Evolutionary conservation across 2,797 vertebrate genomes (phyloP).

Genomic region (Odontamblyopus lacepedii): DNA sequence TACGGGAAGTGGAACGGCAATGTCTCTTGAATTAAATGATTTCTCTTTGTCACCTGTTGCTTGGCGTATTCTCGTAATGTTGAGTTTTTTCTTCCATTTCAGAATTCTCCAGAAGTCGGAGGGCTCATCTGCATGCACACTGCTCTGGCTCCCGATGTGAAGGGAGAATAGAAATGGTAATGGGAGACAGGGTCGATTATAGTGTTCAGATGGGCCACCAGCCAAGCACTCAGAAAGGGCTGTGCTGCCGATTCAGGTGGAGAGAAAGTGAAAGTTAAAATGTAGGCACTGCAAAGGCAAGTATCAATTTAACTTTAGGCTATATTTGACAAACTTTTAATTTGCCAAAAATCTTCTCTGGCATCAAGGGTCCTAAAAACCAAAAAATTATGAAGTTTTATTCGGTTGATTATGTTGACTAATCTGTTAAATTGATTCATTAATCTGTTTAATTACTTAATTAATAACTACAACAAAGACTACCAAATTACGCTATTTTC

Average conservation of each 20-base stretch:
- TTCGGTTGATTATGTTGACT: background rate
- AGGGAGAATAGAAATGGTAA: conserved; percentile 78
- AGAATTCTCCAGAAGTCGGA: conserved; percentile 34
- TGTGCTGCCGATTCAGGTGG: conserved; percentile 17
- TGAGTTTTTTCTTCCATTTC: conserved; percentile 19
- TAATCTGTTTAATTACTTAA: too few relatives aligned
- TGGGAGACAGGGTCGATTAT: conserved; percentile 64
- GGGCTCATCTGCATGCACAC: conserved; percentile 73
- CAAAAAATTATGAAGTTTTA: background rate
- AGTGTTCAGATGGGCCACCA: conserved; percentile 53
- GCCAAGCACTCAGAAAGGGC: conserved; percentile 41
- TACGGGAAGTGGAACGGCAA: conserved; percentile 13
- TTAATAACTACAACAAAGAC: too few relatives aligned
- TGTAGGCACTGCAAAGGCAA: conserved; percentile 22
- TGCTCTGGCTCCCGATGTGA: conserved; percentile 73
- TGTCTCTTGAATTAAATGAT: conserved; percentile 25
- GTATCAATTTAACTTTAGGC: background rate
- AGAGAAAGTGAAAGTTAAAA: conserved; percentile 30
- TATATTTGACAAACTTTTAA: background rate
- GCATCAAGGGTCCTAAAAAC: too few relatives aligned
- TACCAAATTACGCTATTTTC: too few relatives aligned
- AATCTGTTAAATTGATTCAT: too few relatives aligned
- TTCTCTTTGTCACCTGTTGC: conserved; percentile 28
- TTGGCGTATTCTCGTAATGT: conserved; percentile 33
- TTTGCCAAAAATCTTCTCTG: too few relatives aligned